These are phyloP conservation scores for Macaria liturata DNA, from an alignment of 2,888 invertebrate species.

Conservation along the genomic window DNA sequence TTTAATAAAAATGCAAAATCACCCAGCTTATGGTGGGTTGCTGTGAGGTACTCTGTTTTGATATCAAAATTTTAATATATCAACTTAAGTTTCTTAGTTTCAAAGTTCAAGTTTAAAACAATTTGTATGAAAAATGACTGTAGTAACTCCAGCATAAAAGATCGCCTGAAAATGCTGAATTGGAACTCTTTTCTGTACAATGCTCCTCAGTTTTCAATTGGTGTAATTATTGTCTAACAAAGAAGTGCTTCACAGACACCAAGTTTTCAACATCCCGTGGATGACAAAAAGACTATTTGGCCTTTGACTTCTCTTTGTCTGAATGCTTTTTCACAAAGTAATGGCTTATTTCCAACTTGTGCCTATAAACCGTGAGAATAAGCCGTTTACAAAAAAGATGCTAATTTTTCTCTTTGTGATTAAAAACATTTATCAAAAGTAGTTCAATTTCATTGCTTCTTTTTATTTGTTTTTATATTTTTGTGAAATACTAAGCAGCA, in stretches of 20 bases:
- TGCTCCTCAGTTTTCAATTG: neutral
- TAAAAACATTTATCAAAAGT: constrained; percentile 2
- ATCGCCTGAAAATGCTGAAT: neutral
- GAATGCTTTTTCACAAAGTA: constrained; percentile 7
- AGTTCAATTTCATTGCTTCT: constrained; percentile 1
- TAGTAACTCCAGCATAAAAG: too few species aligned
- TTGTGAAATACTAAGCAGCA: constrained; percentile 4
- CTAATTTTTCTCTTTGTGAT: too few species aligned
- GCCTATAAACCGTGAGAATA: neutral
- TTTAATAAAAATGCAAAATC: too few species aligned
- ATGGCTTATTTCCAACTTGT: constrained; percentile 4
- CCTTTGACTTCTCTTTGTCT: constrained; percentile 15
- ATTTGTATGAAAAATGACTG: too few species aligned
- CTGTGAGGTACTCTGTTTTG: too few species aligned
- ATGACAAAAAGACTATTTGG: constrained; percentile 8
- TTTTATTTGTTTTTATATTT: constrained; percentile 9
- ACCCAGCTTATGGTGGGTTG: too few species aligned
- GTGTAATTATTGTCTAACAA: constrained; percentile 7
- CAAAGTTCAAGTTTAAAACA: too few species aligned
- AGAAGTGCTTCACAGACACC: constrained; percentile 1
- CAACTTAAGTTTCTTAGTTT: too few species aligned
- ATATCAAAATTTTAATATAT: too few species aligned
- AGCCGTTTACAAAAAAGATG: neutral
- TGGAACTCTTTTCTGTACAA: neutral
- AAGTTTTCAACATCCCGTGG: constrained; percentile 1